Evolutionary conservation across 30 jellyfish, hydroid and myxozoan species (phyloP).

Genomic region (Euphysa ruthae): DNA sequence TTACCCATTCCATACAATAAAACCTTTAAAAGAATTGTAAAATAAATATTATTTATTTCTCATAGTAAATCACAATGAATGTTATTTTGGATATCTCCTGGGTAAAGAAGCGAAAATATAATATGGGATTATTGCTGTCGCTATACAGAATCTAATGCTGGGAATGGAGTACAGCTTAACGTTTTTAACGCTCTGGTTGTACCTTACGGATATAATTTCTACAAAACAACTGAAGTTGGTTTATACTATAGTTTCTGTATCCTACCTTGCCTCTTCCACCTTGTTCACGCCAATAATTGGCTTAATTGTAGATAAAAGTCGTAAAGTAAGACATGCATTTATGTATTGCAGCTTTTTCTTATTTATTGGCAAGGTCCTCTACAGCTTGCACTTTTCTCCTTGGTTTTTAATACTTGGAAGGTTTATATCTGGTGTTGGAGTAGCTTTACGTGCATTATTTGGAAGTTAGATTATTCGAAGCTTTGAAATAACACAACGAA

Average conservation of each 20-base stretch:
- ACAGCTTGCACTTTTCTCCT: slow-evolving; percentile 36
- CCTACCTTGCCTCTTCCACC: slow-evolving; percentile 16
- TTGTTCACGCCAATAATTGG: slow-evolving; percentile 16
- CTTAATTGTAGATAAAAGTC: slow-evolving; percentile 21
- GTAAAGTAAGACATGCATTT: slow-evolving; percentile 6
- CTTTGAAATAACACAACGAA: background rate
- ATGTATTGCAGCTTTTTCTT: slow-evolving; percentile 13
- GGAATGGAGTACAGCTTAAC: slow-evolving; percentile 33
- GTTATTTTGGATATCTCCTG: too few relatives aligned
- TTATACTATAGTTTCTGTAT: slow-evolving; percentile 20
- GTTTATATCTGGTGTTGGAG: slow-evolving; percentile 41
- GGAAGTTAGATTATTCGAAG: slow-evolving; percentile 22
- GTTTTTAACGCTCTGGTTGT: slow-evolving; percentile 32
- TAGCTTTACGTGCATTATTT: slow-evolving; percentile 17
- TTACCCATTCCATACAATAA: too few relatives aligned
- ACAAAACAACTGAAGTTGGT: slow-evolving; percentile 4
- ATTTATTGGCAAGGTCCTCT: slow-evolving; percentile 29
- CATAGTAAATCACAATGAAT: too few relatives aligned
- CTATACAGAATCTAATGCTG: slow-evolving; percentile 1
- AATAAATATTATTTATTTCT: too few relatives aligned
- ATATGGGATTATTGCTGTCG: slow-evolving; percentile 9
- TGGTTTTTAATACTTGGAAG: slow-evolving; percentile 37
- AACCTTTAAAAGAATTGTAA: too few relatives aligned
- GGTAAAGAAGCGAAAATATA: too few relatives aligned
- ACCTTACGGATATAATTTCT: background rate